These are phyloP conservation scores for Fragum whitleyi DNA, from an alignment of 2,888 invertebrate species.

Conservation along the genomic window DNA sequence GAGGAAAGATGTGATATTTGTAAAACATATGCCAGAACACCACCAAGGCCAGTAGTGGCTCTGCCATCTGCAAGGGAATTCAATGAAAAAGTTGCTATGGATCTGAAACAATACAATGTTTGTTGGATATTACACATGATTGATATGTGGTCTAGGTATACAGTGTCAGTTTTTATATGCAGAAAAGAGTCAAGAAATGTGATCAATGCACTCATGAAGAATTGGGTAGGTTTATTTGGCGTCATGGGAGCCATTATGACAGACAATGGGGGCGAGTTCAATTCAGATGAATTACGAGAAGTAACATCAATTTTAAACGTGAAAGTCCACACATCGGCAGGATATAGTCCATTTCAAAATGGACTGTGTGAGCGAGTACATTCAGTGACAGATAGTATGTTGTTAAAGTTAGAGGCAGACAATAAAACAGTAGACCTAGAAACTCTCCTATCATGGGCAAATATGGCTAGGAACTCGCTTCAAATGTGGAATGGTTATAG, in stretches of 20 bases:
- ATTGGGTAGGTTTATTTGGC: conserved; percentile 60
- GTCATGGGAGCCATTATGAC: conserved; percentile 52
- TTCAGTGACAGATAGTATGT: neutral
- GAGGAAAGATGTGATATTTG: conserved; percentile 42
- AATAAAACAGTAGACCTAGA: neutral
- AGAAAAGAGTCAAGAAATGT: conserved; percentile 49
- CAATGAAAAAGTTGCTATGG: conserved; percentile 57
- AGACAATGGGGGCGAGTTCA: no score
- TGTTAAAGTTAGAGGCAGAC: neutral
- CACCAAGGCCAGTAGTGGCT: conserved; percentile 42
- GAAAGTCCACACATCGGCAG: neutral
- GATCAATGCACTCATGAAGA: conserved; percentile 55
- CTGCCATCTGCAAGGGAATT: conserved; percentile 41
- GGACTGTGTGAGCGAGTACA: neutral
- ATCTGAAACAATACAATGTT: conserved; percentile 46
- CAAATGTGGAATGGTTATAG: neutral
- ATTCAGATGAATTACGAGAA: neutral
- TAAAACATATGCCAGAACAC: conserved; percentile 47
- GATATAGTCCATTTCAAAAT: no score
- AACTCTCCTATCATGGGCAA: neutral
- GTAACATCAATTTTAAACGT: neutral
- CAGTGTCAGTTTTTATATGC: conserved; percentile 40
- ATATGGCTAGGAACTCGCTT: no score
- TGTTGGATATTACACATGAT: conserved; percentile 40
- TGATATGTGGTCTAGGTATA: conserved; percentile 51